Evolutionary conservation across 2,113 vertebrate species (phyloP).

Genomic region (Mugil cephalus): DNA sequence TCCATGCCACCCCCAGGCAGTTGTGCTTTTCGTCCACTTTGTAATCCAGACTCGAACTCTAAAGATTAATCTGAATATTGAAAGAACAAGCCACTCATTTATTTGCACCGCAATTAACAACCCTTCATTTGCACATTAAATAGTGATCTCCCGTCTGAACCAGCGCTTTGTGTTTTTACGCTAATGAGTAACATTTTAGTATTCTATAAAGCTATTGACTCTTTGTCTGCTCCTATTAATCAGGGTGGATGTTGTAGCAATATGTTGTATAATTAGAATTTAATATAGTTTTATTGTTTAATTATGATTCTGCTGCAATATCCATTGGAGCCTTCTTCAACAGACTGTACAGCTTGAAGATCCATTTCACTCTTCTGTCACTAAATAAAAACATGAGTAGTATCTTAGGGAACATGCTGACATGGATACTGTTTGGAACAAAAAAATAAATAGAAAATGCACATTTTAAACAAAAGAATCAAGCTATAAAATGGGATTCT

Average conservation of each 20-base stretch:
- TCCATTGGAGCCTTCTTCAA: conserved; percentile 2
- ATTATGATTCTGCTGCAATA: conserved; percentile 16
- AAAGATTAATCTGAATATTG: conserved; percentile 9
- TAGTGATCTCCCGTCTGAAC: conserved; percentile 2
- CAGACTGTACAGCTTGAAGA: not conserved
- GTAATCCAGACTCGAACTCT: not conserved
- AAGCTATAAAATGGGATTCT: conserved; percentile 14
- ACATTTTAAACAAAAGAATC: not conserved
- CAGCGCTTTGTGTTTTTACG: conserved; percentile 27
- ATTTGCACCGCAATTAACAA: conserved; percentile 30
- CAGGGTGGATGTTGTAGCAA: conserved; percentile 17
- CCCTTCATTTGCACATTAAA: conserved; percentile 42
- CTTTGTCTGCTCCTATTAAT: conserved; percentile 29
- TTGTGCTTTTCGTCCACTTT: not conserved
- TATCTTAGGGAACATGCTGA: not conserved
- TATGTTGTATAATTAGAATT: conserved; percentile 43
- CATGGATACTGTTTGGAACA: not conserved
- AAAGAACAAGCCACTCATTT: conserved; percentile 23
- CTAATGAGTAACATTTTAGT: conserved; percentile 37
- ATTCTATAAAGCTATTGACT: conserved; percentile 37
- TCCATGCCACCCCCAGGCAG: not conserved
- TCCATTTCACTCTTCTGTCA: not conserved
- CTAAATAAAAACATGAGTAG: conserved; percentile 8
- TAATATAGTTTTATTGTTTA: conserved; percentile 36
- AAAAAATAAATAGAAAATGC: not conserved